Evolutionary conservation across 2,888 invertebrate genomes (phyloP), one percentile per base, ranked within the genome.

Genomic region (Galeopsomyia nigrocyanea): DNA sequence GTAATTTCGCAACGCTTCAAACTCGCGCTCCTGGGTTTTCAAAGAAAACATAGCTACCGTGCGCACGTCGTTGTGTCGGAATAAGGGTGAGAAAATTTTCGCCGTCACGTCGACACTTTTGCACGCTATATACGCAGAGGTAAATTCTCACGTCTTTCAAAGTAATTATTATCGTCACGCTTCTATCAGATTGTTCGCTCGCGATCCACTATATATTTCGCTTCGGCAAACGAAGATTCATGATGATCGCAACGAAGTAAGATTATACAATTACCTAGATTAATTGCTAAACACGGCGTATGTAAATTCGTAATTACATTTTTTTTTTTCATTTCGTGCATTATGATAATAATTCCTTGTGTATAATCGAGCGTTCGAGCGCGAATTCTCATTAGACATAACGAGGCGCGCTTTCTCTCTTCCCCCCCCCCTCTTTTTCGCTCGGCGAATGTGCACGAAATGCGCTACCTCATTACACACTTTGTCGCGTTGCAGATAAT

Each of bases 1-100:
- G 65, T 50, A 71, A 71, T 71, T 71, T 71, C 51, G 17, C 56
- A 62, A 13, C 26, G 31, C 14, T 10, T 10, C 9, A 49, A 49
- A 26, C 22, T 50, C 58, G 3, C 53, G 39, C 26, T 26, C 10
- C 14, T 60, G 22, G 13, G 47, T 47, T 55, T 39, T 60, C 60
- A 47, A 58, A 53, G 63, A 68, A 68, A 73, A 55, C 5, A 5
- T 31, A 60, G 68, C n/a, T 26, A 46, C 51, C 14, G 19, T 50
- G 47, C 9, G 65, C 17, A 51, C 46, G 66, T 57, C 16, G 21
- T 55, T 21, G 26, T n/a, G 26, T 26, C 47, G 19, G 19, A 14
- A 14, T 14, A 14, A n/a, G 50, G 53, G 39, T 46, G 13, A 14
- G 61, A 56, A 16, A 69, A 58, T 64, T 64, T 69, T 46, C 51